Evolutionary conservation across 2,888 invertebrate species (phyloP).

Genomic region (Dicycla oo): DNA sequence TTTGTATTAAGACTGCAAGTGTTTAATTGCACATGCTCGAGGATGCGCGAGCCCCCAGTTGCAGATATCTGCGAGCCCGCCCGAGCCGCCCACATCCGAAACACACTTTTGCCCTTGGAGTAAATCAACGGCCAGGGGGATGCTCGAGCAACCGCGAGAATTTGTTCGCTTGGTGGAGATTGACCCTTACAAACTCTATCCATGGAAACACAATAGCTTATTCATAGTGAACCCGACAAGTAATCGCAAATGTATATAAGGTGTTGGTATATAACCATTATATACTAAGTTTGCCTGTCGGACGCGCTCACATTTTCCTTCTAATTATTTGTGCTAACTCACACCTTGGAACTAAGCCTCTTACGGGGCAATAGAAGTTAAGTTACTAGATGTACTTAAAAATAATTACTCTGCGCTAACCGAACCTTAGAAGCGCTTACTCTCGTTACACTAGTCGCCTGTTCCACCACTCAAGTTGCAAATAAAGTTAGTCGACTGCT

Average conservation of each 20-base stretch:
- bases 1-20: no score
- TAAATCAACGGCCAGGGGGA: no score
- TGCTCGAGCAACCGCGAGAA: no score
- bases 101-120: no score
- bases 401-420: not conserved
- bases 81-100: no score
- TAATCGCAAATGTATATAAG: not conserved
- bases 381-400: conserved; percentile 51
- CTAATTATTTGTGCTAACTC: conserved; percentile 78
- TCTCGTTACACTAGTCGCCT: not conserved
- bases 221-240: not conserved
- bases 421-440: not conserved
- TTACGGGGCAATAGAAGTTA: conserved; percentile 55
- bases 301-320: conserved; percentile 67
- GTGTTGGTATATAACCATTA: not conserved
- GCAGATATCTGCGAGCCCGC: no score
- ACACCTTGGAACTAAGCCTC: conserved; percentile 75
- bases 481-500: not conserved
- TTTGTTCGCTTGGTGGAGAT: no score
- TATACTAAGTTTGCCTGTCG: conserved; percentile 35
- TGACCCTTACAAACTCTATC: no score
- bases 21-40: no score
- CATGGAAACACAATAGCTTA: conserved; percentile 4
- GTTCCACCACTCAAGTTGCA: not conserved
- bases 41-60: no score